Base-by-base conservation (phyloP, 1,140 invertebrate genomes). In the Neodiprion virginianus region DNA sequence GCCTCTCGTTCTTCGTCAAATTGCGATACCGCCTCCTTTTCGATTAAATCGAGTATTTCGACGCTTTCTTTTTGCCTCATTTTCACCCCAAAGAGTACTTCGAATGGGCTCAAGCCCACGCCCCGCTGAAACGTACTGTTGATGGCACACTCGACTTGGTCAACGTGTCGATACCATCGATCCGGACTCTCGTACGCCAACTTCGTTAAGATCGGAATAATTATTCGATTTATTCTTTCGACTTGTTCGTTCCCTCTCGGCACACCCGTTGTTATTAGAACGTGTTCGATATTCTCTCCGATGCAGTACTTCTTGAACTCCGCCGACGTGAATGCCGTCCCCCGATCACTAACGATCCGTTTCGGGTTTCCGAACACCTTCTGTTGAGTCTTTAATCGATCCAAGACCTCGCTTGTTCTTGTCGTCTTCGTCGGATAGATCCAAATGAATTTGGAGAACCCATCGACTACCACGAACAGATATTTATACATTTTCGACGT, bases 381-480 rank as follows among this genome's bases (percentile, higher is more conserved):
- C 14, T 75, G 76, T 53, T 78, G 68, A 14, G 28, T n/a, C 12
- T 21, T 65, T 47, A 79, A 61, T 53, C 67, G n/a, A 47, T 78
- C 65, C 40, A 75, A 72, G 7, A 76, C 75, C 48, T 75, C 67
- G 21, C 53, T 71, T 10, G 76, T 53, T 10, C 69, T 71, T 12
- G 75, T 79, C 0, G 78, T 74, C 14, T 73, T 77, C 47, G 48
- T 75, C 4, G 73, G 50, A 28, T 74, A 73, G 40, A 79, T 47
- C 49, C 71, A 74, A 12, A 71, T 61, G 69, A 76, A 82, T 74
- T 80, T 83, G 2, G 79, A 78, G 72, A 83, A 83, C 3, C 71
- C 76, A 74, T 85, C 82, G 8, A 83, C 71, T 0, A 84, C 76
- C 7, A 77, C 76, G 0, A 85, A 75, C 21, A 87, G 75, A 72